Percentiles rank a stretch among this genome's conserved stretches.
phyloP scores from a whole-genome alignment of 2,888 invertebrate species.

The Ypsolopha sequella region DNA sequence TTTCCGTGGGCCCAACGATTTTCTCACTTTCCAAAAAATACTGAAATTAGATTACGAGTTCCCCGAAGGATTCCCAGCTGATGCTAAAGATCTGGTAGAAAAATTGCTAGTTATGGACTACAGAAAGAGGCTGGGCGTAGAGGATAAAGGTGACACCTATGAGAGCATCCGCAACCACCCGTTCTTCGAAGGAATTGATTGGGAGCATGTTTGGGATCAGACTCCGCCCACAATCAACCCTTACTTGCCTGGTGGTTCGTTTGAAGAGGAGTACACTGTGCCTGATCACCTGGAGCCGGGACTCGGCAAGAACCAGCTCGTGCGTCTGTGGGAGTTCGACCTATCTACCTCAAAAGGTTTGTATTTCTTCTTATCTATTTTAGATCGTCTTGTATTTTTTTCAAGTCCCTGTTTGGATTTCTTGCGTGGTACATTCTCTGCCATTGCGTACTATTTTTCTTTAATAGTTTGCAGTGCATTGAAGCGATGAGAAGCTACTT shows the following conservation, averaged over 20 bases:
- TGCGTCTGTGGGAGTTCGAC: slow-evolving; percentile 80
- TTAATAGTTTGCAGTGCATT: too few species aligned
- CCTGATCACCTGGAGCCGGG: slow-evolving; percentile 90
- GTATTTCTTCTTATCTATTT: slow-evolving; percentile 6
- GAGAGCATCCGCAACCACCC: slow-evolving; percentile 87
- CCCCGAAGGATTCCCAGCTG: slow-evolving; percentile 89
- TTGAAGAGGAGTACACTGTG: slow-evolving; percentile 78
- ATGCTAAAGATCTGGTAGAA: slow-evolving; percentile 90
- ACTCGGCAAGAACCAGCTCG: slow-evolving; percentile 84
- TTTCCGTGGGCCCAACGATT: slow-evolving; percentile 93
- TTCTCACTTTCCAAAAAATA: slow-evolving; percentile 96
- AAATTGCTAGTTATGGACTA: slow-evolving; percentile 88
- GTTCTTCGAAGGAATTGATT: slow-evolving; percentile 88
- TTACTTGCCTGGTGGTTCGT: slow-evolving; percentile 79
- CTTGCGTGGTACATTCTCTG: too few species aligned
- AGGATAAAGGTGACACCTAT: slow-evolving; percentile 78
- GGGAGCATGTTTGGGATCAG: slow-evolving; percentile 81
- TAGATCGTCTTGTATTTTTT: too few species aligned
- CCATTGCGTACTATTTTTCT: too few species aligned
- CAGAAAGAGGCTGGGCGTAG: slow-evolving; percentile 83
- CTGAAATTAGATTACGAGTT: slow-evolving; percentile 91
- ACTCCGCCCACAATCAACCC: slow-evolving; percentile 87
- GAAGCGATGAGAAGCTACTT: too few species aligned
- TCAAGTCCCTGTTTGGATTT: too few species aligned
- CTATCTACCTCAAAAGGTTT: slow-evolving; percentile 66